Percentiles rank a stretch among this genome's conserved stretches.
Evolutionary conservation across 2,888 invertebrate species (phyloP).

Genomic region (Temnothorax unifasciatus): DNA sequence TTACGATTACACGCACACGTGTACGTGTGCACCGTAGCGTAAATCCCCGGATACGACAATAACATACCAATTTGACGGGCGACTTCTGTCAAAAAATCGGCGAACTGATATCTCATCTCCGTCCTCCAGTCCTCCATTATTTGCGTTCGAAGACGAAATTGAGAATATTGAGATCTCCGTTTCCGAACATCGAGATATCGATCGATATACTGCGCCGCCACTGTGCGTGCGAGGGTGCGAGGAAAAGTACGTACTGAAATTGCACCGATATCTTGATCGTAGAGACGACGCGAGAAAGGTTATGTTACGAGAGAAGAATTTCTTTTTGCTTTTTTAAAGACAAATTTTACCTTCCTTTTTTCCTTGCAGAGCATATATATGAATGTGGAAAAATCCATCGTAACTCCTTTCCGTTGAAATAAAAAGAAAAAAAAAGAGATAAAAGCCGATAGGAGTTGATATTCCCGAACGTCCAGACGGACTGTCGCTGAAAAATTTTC

Average conservation of each 20-base stretch:
- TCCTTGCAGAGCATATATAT: background rate
- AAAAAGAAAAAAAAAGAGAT: background rate
- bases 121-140: background rate
- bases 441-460: background rate
- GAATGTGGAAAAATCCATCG: background rate
- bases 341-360: background rate
- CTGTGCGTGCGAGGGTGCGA: background rate
- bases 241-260: background rate
- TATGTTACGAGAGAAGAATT: background rate
- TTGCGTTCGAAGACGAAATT: background rate
- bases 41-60: background rate
- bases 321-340: background rate
- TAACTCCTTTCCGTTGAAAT: background rate
- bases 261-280: background rate
- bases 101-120: background rate
- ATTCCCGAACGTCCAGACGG: background rate
- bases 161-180: background rate
- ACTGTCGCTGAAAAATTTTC: background rate
- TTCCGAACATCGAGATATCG: background rate
- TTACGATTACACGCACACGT: background rate
- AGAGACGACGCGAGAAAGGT: background rate
- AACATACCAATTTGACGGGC: background rate
- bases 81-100: background rate
- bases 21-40: background rate
- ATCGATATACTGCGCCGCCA: background rate